Percentiles rank a stretch among this genome's conserved stretches.
phyloP scores from a whole-genome alignment of 2,113 vertebrate species.

The Podilymbus podiceps region DNA sequence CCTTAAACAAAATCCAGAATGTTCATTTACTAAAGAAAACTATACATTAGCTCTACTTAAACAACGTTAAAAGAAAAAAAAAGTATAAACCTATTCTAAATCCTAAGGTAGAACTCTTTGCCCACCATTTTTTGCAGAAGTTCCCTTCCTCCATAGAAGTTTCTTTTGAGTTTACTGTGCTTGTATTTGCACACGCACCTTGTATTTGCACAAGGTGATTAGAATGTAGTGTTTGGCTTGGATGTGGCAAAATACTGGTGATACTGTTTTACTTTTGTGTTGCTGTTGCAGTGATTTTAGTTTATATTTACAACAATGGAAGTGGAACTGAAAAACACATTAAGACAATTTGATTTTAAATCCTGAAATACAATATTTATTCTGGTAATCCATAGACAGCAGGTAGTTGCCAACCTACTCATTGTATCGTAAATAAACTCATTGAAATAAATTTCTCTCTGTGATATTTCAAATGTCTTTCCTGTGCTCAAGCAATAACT shows the following conservation, averaged over 20 bases:
- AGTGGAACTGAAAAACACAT: neutral
- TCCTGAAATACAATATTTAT: neutral
- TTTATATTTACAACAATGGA: neutral
- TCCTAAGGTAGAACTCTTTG: neutral
- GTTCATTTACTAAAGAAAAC: neutral
- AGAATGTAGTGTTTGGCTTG: neutral
- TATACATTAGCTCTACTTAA: neutral
- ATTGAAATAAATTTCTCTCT: neutral
- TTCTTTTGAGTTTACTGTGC: neutral
- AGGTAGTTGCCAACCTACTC: neutral
- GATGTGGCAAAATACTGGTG: neutral
- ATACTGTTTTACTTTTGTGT: neutral
- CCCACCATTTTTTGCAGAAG: neutral
- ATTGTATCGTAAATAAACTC: neutral
- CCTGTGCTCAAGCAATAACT: neutral
- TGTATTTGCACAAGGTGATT: neutral
- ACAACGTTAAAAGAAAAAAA: neutral
- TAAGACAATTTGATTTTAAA: neutral
- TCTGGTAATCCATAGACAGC: neutral
- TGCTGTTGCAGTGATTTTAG: neutral
- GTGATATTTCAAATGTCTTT: neutral
- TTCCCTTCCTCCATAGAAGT: neutral
- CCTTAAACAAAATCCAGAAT: neutral
- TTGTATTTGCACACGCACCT: neutral
- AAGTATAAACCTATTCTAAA: neutral